Evolutionary conservation across 1,140 invertebrate genomes (phyloP).

Genomic region (Pectinophora gossypiella): DNA sequence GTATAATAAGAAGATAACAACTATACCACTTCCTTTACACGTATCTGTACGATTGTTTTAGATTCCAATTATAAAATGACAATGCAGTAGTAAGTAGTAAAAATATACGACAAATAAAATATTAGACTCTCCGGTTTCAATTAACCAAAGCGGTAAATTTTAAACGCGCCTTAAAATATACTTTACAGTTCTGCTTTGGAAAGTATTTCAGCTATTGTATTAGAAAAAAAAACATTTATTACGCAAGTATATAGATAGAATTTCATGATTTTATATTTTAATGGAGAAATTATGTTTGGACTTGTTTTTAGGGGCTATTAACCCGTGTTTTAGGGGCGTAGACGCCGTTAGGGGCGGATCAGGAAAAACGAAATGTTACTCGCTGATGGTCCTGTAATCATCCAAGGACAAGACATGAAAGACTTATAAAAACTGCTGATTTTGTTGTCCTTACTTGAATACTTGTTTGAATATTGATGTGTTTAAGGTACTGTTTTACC

Average conservation of each 20-base stretch:
- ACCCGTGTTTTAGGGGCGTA: conserved; percentile 1
- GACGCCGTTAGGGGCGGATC: neutral
- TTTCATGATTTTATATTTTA: conserved; percentile 34
- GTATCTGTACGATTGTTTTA: too few species aligned
- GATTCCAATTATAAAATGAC: too few species aligned
- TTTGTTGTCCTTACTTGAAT: too few species aligned
- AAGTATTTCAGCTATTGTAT: conserved; percentile 26
- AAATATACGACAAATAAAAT: conserved; percentile 18
- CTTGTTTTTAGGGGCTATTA: conserved; percentile 21
- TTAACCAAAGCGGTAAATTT: conserved; percentile 40
- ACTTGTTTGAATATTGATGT: too few species aligned
- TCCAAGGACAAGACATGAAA: too few species aligned
- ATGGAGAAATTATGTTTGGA: conserved; percentile 38
- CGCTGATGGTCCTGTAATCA: neutral
- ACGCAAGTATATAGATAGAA: conserved; percentile 5
- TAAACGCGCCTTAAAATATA: conserved; percentile 37
- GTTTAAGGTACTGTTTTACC: too few species aligned
- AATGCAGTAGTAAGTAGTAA: too few species aligned
- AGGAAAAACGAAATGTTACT: neutral
- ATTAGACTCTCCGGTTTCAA: conserved; percentile 33
- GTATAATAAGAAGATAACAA: too few species aligned
- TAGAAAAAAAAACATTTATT: conserved; percentile 27
- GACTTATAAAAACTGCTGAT: too few species aligned
- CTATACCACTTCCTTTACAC: too few species aligned
- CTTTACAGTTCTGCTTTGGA: conserved; percentile 9